Evolutionary conservation across 2,113 vertebrate species (phyloP).

Genomic region (Paraplagusia blochii): DNA sequence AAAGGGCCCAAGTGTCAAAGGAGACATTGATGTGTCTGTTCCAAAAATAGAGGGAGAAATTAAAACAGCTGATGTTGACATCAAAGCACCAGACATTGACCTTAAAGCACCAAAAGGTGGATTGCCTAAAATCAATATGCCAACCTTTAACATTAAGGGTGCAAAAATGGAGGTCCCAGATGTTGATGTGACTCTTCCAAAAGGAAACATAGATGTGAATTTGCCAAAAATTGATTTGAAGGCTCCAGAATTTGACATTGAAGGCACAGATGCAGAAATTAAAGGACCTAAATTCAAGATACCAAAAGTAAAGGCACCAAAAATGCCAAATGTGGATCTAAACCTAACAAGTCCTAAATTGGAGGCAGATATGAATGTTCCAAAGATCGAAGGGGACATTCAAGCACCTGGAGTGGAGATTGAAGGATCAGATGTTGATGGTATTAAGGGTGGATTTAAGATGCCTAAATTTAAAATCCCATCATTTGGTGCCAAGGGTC

Average conservation of each 20-base stretch:
- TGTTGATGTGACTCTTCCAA: background rate
- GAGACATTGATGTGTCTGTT: background rate
- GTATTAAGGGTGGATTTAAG: background rate
- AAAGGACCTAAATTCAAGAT: conserved; percentile 35
- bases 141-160: conserved; percentile 53
- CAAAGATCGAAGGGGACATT: conserved; percentile 9
- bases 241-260: background rate
- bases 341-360: conserved; percentile 24
- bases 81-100: conserved; percentile 23
- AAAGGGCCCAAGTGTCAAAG: background rate
- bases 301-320: conserved; percentile 6
- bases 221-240: background rate
- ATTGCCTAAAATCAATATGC: conserved; percentile 62
- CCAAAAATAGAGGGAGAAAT: conserved; percentile 2
- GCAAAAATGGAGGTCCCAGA: conserved; percentile 55
- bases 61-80: conserved; percentile 14
- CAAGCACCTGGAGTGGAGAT: conserved; percentile 3
- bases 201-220: conserved; percentile 1
- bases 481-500: background rate
- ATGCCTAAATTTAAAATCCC: conserved; percentile 2
- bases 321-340: conserved; percentile 16
- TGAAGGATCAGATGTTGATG: background rate
- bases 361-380: conserved; percentile 12
- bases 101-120: background rate
- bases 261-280: background rate